Percentiles rank a stretch among this genome's conserved stretches.
Conservation (phyloP, 2,888 invertebrate genomes). For the Ceriagrion tenellum region DNA sequence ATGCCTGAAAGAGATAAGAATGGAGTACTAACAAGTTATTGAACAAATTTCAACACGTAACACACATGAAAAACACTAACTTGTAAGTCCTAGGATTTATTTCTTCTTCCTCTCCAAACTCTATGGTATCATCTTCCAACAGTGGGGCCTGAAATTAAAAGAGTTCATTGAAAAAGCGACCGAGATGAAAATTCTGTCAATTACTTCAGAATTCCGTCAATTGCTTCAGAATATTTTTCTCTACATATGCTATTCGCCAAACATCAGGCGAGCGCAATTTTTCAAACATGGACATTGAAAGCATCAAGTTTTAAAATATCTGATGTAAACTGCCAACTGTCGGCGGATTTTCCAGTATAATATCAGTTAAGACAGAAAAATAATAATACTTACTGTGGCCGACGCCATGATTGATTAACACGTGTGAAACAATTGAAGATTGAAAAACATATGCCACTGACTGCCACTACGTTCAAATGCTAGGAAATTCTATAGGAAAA, state of each 20-base stretch:
- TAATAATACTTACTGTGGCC: conserved; percentile 77
- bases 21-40: conserved; percentile 65
- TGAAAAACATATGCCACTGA: conserved; percentile 11
- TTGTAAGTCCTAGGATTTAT: conserved; percentile 76
- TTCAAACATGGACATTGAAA: background rate
- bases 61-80: conserved; percentile 75
- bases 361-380: conserved; percentile 67
- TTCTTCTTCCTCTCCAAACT: conserved; percentile 91
- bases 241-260: background rate
- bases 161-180: background rate
- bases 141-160: conserved; percentile 85
- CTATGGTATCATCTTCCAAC: conserved; percentile 90
- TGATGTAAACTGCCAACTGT: background rate
- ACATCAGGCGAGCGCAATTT: background rate
- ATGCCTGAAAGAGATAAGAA: conserved; percentile 83
- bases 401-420: conserved; percentile 78
- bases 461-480: background rate
- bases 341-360: background rate
- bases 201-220: too few relatives aligned
- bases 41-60: background rate
- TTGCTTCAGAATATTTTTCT: background rate
- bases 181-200: background rate
- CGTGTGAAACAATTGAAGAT: conserved; percentile 55
- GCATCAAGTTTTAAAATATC: background rate
- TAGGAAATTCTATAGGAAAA: too few relatives aligned